phyloP scores from a whole-genome alignment of 1,140 invertebrate species.

The Drosophila lowei region DNA sequence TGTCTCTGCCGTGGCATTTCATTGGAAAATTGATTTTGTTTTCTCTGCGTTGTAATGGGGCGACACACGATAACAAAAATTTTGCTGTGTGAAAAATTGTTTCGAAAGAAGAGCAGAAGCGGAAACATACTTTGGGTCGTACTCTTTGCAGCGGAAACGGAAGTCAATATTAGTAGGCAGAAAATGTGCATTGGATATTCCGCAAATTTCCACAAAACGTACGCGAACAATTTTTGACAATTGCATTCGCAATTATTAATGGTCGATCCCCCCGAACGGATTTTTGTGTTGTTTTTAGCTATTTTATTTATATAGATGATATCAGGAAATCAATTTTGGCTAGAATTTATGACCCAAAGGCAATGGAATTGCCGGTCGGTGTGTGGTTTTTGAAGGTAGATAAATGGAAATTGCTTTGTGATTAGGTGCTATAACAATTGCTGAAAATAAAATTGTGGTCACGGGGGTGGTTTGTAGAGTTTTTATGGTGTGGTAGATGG shows the following conservation, averaged over 20 bases:
- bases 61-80: slow-evolving; percentile 55
- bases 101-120: slow-evolving; percentile 33
- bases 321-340: slow-evolving; percentile 69
- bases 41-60: slow-evolving; percentile 27
- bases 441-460: background rate
- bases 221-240: slow-evolving; percentile 47
- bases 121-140: slow-evolving; percentile 65
- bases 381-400: slow-evolving; percentile 21
- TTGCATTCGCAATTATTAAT: slow-evolving; percentile 65
- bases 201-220: slow-evolving; percentile 52
- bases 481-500: background rate
- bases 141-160: slow-evolving; percentile 58
- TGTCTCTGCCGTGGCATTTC: slow-evolving; percentile 43
- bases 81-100: slow-evolving; percentile 18
- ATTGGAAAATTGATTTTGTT: slow-evolving; percentile 59
- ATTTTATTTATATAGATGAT: slow-evolving; percentile 56
- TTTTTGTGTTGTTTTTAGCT: slow-evolving; percentile 23
- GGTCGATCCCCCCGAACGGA: slow-evolving; percentile 29
- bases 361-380: slow-evolving; percentile 2
- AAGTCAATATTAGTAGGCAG: slow-evolving; percentile 78
- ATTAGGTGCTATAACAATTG: slow-evolving; percentile 25
- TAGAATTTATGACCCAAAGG: slow-evolving; percentile 58
- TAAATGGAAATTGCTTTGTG: slow-evolving; percentile 38
- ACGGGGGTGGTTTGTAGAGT: background rate
- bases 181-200: slow-evolving; percentile 51